Base-by-base conservation (phyloP, 2,888 invertebrate species). In the Drosophila pegasa region DNA sequence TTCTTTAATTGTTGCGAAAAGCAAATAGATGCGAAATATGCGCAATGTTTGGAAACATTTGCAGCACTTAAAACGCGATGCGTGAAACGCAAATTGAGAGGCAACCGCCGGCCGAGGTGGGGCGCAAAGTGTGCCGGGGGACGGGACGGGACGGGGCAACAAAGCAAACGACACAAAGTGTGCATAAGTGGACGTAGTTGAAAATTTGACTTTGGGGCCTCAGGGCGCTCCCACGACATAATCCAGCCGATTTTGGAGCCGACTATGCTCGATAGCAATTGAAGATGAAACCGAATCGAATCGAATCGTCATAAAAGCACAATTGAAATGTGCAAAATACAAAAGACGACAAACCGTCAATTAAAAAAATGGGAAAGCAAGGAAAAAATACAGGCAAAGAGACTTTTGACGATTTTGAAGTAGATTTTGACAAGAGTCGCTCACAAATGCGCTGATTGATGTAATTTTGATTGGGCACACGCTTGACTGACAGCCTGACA, bases 201-300 rank as follows among this genome's bases (percentile, higher is more conserved):
- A 63, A 33, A 57, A 56, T 61, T 45, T 69, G 45, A 40, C 54
- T 65, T 41, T 59, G 20, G 16, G 16, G 74, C 81, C 77, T 54
- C 71, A 33, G 64, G 82, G 80, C 79, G 68, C 80, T 81, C 79
- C 77, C 85, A 81, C 82, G 61, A 61, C 66, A 73, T 72, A 67
- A 78, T 80, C 69, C 43, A 47, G 55, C 52, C 41, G 59, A 68
- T 51, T 59, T 70, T 47, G 56, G 33, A 58, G 55, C 55, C 63
- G 56, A 59, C 62, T 71, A 50, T 56, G 50, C 45, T 80, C 62
- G 37, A 77, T 70, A 71, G 62, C 68, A 63, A 41, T 52, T 75
- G 71, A 86, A 78, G 69, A 78, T 80, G 73, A 64, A 68, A 67
- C 57, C 52, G 59, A 79, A 72, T 70, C 54, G 61, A 79, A 72